Base-by-base conservation (phyloP, 2,888 invertebrate genomes). In the Hydriomena furcata region DNA sequence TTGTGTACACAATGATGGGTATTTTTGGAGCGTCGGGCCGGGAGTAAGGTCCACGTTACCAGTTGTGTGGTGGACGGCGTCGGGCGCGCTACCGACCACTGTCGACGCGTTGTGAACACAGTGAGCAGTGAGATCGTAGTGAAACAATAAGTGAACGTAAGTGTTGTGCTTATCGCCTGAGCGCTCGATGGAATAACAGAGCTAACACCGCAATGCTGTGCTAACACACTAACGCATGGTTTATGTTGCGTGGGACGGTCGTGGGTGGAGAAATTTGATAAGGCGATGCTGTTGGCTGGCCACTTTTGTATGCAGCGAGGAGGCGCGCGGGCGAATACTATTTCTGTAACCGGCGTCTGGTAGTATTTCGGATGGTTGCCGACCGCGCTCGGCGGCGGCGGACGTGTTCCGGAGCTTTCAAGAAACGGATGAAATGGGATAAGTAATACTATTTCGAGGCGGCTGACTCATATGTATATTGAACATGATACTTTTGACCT, bases 191-290 rank as follows among this genome's bases (percentile, higher is more conserved):
- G 45, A 52, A 53, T 71, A 75, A 74, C 71, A 68, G 46, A 58
- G 71, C 70, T 60, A 58, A 60, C 54, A 31, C 40, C 55, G 57
- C 55, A 47, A 47, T 63, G 66, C 73, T 76, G 82, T 84, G 84
- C 86, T 88, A 87, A 87, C 84, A 77, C 66, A 88, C 86, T 89
- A 89, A 88, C 76, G 85, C 86, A 87, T 84, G 86, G 68, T 72
- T 70, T 76, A 60, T 55, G 57, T 68, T 67, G 83, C 68, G 82
- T 79, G 82, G 80, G 81, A 23, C 67, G 74, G 68, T 74, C 73
- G 84, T 84, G 82, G 86, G 88, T 71, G 76, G 84, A 73, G 89
- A 89, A 90, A 90, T 89, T 89, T 87, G 89, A 90, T 90, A 90
- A 90, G 86, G 79, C 84, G 77, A 68, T 73, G 76, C 65, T 68